phyloP scores from a whole-genome alignment of 2,888 invertebrate genomes.

The Rhagonycha lutea region DNA sequence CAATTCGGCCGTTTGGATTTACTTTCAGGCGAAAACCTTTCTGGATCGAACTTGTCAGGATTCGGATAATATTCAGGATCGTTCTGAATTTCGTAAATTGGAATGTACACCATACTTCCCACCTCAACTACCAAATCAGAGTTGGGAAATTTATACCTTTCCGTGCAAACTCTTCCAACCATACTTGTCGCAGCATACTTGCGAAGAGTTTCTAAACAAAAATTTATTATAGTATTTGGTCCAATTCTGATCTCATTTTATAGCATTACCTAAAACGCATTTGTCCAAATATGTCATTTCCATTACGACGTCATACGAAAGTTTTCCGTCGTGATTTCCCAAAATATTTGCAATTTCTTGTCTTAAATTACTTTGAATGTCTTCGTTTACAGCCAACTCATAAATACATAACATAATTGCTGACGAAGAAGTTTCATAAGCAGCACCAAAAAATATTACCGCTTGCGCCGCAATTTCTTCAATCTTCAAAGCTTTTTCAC shows the following conservation, averaged over 20 bases:
- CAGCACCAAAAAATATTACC: conserved; percentile 43
- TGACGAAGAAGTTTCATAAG: conserved; percentile 50
- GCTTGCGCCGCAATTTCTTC: conserved; percentile 37
- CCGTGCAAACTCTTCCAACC: conserved; percentile 36
- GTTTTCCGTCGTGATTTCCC: conserved; percentile 46
- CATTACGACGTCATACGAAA: conserved; percentile 56
- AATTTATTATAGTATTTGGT: too few relatives aligned
- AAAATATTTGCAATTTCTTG: conserved; percentile 52
- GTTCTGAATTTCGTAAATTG: conserved; percentile 40
- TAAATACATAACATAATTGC: conserved; percentile 55
- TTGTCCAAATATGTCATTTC: conserved; percentile 58
- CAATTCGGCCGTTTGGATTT: conserved; percentile 57
- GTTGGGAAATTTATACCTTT: conserved; percentile 40
- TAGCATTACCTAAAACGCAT: conserved; percentile 47
- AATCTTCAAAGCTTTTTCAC: background rate
- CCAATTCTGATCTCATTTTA: too few relatives aligned
- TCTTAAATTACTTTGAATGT: conserved; percentile 53
- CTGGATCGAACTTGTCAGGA: conserved; percentile 65
- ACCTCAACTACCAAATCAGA: conserved; percentile 37
- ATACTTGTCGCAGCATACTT: conserved; percentile 43
- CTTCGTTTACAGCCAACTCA: conserved; percentile 56
- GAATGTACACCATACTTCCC: conserved; percentile 34
- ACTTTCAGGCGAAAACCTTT: conserved; percentile 61
- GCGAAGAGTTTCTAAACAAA: conserved; percentile 41
- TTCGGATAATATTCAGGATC: conserved; percentile 54